These are phyloP conservation scores for Thripadectes ignobilis DNA, from an alignment of 2,797 vertebrate genomes.

Conservation along the genomic window DNA sequence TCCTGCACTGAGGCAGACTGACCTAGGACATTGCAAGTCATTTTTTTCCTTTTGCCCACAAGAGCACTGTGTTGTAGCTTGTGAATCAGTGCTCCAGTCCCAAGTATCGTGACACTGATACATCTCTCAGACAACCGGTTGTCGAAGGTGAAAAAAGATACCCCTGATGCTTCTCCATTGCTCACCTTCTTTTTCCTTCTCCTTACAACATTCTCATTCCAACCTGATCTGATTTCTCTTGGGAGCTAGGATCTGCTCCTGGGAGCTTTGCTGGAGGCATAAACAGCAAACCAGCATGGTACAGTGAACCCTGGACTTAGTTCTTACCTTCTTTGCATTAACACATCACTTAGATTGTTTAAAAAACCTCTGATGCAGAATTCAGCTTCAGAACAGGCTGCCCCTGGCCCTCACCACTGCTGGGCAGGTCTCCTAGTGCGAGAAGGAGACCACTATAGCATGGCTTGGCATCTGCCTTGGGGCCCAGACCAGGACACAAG, in stretches of 20 bases:
- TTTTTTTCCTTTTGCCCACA: neutral
- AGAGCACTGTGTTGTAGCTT: fast-evolving
- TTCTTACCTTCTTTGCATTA: neutral
- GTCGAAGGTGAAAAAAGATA: neutral
- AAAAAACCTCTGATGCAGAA: neutral
- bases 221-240: neutral
- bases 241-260: neutral
- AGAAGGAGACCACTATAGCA: neutral
- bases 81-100: neutral
- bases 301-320: neutral
- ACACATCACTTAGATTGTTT: fast-evolving
- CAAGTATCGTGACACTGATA: neutral
- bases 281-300: neutral
- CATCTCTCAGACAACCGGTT: neutral
- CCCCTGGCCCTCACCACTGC: fast-evolving
- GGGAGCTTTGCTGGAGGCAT: neutral
- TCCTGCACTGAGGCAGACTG: neutral
- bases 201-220: neutral
- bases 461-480: neutral
- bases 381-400: neutral
- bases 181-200: neutral
- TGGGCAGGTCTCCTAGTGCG: neutral
- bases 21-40: neutral
- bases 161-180: neutral
- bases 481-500: neutral